Conservation (phyloP, 2,797 vertebrate genomes). For the Lutjanus campechanus region DNA sequence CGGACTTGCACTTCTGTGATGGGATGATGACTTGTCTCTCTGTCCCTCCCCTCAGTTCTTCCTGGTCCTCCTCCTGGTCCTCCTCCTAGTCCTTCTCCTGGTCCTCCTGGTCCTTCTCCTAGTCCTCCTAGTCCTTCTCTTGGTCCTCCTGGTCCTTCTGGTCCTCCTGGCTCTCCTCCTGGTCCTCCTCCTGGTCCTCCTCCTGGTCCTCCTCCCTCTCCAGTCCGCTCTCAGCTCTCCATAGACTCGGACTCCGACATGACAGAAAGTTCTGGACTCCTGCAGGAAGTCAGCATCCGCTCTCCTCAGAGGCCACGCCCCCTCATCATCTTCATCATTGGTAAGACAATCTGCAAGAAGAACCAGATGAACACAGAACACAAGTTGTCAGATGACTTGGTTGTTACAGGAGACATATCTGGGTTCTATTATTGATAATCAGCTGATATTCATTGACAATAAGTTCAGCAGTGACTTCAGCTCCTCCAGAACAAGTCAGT, state of each 20-base stretch:
- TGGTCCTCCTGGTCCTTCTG: no score
- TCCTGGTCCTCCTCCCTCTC: not conserved
- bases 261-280: conserved; percentile 42
- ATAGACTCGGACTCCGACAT: conserved; percentile 50
- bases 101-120: no score
- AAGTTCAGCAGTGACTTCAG: no score
- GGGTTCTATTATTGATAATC: no score
- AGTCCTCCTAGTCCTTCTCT: no score
- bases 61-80: no score
- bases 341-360: conserved; percentile 7
- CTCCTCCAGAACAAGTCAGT: no score
- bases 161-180: not conserved
- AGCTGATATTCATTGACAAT: no score
- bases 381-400: no score
- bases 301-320: conserved; percentile 13
- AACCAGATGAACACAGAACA: not conserved
- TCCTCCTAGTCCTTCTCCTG: no score
- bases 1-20: no score
- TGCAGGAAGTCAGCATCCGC: conserved; percentile 32
- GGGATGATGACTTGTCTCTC: not conserved
- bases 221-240: conserved; percentile 34
- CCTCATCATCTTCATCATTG: conserved; percentile 40
- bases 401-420: no score
- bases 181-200: not conserved
- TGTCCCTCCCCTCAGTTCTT: not conserved